A percentile compares a stretch with the other conserved stretches of the same genome.
These are phyloP conservation scores for Boleophthalmus pectinirostris DNA, from an alignment of 2,113 vertebrate species.

Conservation along the genomic window DNA sequence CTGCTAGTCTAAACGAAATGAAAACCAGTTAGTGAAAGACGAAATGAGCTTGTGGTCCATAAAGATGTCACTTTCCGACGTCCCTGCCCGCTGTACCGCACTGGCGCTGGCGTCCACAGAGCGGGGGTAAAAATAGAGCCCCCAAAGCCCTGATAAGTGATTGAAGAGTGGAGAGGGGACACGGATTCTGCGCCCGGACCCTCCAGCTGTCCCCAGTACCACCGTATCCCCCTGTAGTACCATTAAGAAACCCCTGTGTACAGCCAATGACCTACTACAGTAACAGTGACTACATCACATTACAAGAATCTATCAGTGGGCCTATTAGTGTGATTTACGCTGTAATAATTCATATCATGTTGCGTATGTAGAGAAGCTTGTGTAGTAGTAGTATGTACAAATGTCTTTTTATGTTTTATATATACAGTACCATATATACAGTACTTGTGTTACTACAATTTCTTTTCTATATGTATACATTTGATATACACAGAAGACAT, in stretches of 20 bases:
- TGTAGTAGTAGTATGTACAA: too few species aligned
- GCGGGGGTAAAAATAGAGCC: slow-evolving; percentile 69
- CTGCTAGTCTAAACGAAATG: too few species aligned
- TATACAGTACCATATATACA: too few species aligned
- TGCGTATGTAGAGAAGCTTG: background rate
- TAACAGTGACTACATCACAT: background rate
- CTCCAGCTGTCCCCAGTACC: slow-evolving; percentile 70
- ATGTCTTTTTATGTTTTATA: too few species aligned
- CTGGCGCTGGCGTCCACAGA: slow-evolving; percentile 41
- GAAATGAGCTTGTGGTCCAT: background rate
- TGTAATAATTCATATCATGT: background rate
- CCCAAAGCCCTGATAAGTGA: slow-evolving; percentile 68
- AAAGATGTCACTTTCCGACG: slow-evolving; percentile 39
- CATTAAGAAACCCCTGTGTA: slow-evolving; percentile 48
- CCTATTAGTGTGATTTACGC: too few species aligned
- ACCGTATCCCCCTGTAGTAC: slow-evolving; percentile 43
- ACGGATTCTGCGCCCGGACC: slow-evolving; percentile 57
- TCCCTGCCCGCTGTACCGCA: slow-evolving; percentile 36
- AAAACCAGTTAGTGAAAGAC: background rate
- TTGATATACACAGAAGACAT: too few species aligned
- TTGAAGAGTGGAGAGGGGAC: slow-evolving; percentile 57
- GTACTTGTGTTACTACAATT: too few species aligned
- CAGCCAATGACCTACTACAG: background rate
- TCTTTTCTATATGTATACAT: too few species aligned
- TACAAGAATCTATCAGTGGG: background rate